Conservation (phyloP, 2,888 invertebrate species). For the Tachystola acroxantha region DNA sequence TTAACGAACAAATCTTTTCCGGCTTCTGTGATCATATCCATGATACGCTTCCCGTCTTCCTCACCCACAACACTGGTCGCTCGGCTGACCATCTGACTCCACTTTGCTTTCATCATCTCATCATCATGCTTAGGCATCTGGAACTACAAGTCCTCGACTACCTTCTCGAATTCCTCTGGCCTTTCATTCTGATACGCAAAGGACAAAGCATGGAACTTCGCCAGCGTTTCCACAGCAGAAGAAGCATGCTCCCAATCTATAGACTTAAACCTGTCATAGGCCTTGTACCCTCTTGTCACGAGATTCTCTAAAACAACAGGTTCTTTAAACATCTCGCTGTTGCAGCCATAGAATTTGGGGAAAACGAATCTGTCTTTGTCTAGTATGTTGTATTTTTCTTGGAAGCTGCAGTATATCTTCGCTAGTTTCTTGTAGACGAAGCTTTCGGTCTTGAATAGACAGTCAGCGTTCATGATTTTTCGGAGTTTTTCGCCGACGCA, state of each 20-base stretch:
- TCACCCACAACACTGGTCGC: conserved; percentile 25
- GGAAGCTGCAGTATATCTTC: conserved; percentile 21
- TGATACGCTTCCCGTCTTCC: conserved; percentile 23
- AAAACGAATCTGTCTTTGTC: conserved; percentile 23
- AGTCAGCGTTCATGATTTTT: conserved; percentile 16
- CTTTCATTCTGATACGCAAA: conserved; percentile 43
- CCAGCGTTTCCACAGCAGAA: conserved; percentile 32
- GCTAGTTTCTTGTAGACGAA: conserved; percentile 26
- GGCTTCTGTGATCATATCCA: conserved; percentile 15
- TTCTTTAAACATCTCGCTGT: conserved; percentile 26
- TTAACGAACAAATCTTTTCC: conserved; percentile 13
- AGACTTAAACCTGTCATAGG: conserved; percentile 27
- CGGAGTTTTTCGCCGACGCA: conserved; percentile 26
- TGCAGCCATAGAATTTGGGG: conserved; percentile 32
- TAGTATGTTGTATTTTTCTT: conserved; percentile 18
- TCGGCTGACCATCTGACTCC: conserved; percentile 11
- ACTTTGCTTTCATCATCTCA: conserved; percentile 11
- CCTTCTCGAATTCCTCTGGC: conserved; percentile 28
- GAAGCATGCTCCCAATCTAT: conserved; percentile 41
- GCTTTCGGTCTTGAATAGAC: conserved; percentile 25
- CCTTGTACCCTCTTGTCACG: conserved; percentile 28
- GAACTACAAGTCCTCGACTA: conserved; percentile 17
- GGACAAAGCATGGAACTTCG: conserved; percentile 52
- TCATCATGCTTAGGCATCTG: conserved; percentile 4
- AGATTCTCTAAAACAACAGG: conserved; percentile 45